These are phyloP conservation scores for Caenorhabditis becei DNA, from an alignment of 2,888 invertebrate genomes.

Conservation along the genomic window DNA sequence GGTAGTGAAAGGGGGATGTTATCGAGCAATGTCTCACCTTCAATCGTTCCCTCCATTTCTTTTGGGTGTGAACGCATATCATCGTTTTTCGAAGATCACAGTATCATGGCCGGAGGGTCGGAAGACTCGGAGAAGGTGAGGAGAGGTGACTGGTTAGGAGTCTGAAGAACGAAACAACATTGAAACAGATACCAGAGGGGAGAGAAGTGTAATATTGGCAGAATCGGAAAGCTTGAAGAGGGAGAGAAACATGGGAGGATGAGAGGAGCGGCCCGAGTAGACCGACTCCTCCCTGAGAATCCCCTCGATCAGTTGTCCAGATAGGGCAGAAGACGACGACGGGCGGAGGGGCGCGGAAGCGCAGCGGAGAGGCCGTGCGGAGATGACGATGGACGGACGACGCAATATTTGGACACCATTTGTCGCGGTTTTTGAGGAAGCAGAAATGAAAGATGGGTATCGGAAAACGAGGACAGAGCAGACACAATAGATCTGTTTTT, in stretches of 20 bases:
- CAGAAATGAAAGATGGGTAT: slow-evolving; percentile 1
- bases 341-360: slow-evolving; percentile 33
- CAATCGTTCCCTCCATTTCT: slow-evolving; percentile 52
- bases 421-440: slow-evolving; percentile 33
- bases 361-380: slow-evolving; percentile 16
- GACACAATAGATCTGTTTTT: not conserved
- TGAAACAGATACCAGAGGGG: slow-evolving; percentile 11
- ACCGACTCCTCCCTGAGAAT: slow-evolving; percentile 43
- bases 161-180: slow-evolving; percentile 22
- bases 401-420: slow-evolving; percentile 52
- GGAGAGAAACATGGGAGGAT: not conserved
- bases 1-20: not conserved
- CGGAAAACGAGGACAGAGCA: slow-evolving; percentile 1
- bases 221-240: slow-evolving; percentile 27
- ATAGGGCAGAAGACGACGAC: slow-evolving; percentile 29
- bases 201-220: slow-evolving; percentile 32
- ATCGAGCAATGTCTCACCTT: slow-evolving; percentile 23
- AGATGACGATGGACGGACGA: slow-evolving; percentile 38
- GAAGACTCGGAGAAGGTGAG: not conserved
- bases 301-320: slow-evolving; percentile 29
- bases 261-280: slow-evolving; percentile 18
- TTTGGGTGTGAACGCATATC: slow-evolving; percentile 56
- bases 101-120: slow-evolving; percentile 32
- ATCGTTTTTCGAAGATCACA: slow-evolving; percentile 41
- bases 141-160: slow-evolving; percentile 15